Base-by-base conservation (phyloP, 2,888 invertebrate genomes). In the Agrenia bidenticulata region DNA sequence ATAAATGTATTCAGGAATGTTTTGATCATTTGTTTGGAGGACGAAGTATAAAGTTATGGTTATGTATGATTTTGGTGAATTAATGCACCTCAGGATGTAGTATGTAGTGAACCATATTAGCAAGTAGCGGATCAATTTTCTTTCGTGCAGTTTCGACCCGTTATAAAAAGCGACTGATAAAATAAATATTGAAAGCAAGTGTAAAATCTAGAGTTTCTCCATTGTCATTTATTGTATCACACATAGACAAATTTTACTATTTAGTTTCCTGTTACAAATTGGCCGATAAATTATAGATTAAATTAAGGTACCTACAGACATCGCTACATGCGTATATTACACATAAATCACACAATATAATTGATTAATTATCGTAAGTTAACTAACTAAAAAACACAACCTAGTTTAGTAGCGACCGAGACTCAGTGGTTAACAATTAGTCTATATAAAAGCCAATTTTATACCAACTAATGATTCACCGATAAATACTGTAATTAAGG, bases 391-490 rank as follows among this genome's bases (percentile, higher is more conserved):
- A 55, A 57, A 58, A 58, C 58, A 58, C 58, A 58, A 58, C 58
- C 58, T 58, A 58, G 26, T 32, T 58, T 58, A 58, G 24, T 58
- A 58, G 58, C 58, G 58, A 58, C 58, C 58, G 58, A 58, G 58
- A 58, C 45, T 45, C 49, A 58, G 26, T 42, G 42, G 19, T 42
- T 49, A 45, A 58, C 49, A 26, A 54, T 13, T 54, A 24, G 27
- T 54, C n/a, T 54, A 54, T 11, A 27, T 27, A 54, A 27, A 27
- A 54, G 13, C 54, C 54, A 54, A 58, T 26, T 23, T 45, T 19
- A 27, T 26, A 58, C 49, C 15, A 51, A 21, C 51, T 19, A 51
- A 51, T 9, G 21, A 19, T 51, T 51, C 51, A 23, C 23, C 19
- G 19, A 51, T 51, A 51, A 51, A 51, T 51, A 51, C 51, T 51